Evolutionary conservation across 2,113 vertebrate genomes (phyloP), one percentile per base, ranked within the genome.

Genomic region (Pantherophis guttatus): DNA sequence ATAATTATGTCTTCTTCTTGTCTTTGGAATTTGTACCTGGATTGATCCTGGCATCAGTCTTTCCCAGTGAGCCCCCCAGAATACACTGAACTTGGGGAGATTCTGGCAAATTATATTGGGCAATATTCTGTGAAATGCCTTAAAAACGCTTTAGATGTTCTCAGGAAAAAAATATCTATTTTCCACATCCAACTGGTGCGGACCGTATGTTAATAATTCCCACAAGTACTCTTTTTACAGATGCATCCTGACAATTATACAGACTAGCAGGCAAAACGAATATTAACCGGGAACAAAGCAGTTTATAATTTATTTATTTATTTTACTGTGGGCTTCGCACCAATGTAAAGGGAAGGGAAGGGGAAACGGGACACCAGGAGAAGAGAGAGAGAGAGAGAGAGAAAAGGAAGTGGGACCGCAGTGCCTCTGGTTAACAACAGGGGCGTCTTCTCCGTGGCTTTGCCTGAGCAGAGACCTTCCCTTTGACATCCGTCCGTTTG

Each of bases 261-360:
- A 91, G 50, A 59, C 52, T 94, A 81, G 33, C 75, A 81, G 33
- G 75, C 33, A 44, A 39, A 81, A 81, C 33, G 95, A 92, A n/a
- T 88, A 55, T 93, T 94, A 94, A 94, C 92, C 94, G 95, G 95
- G 96, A 95, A 95, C 90, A 57, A 81, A 39, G 70, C 70, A 44
- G 8, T 81, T 81, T 44, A 8, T 81, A 39, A 17, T 81, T 11
- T n/a, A 62, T 62, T n/a, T 70, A n/a, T 33, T 70, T 70, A 2
- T 70, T 81, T 81, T 81, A 92, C 3, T 11, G 8, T 58, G 8
- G 86, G 90, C 55, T 92, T 93, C 17, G 53, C 48, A 96, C 95
- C 52, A 24, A 39, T 39, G 88, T 1, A 48, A 48, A 48, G 44
- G 48, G 17, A 15, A 5, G 13, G 2, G 11, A 26, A 17, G 5